A percentile compares a stretch with the other conserved stretches of the same genome.
phyloP scores from a whole-genome alignment of 2,113 vertebrate genomes.

The Crotalus tigris region DNA sequence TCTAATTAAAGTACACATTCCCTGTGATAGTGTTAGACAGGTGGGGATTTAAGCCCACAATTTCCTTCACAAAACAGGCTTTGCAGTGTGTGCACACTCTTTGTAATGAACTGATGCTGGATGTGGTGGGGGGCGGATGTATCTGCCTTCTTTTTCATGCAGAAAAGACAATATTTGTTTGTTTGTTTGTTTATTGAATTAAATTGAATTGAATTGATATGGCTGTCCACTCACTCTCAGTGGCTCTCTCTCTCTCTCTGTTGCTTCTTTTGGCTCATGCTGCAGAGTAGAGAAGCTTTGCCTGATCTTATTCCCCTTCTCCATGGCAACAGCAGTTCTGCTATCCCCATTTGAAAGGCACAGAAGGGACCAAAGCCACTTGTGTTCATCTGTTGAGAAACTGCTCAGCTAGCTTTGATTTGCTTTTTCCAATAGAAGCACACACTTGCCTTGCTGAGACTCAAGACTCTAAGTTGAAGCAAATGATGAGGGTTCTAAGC shows the following conservation, averaged over 20 bases:
- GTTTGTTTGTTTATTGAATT: not conserved
- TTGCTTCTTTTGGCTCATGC: not conserved
- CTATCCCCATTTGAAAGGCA: not conserved
- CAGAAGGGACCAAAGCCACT: not conserved
- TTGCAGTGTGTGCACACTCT: not conserved
- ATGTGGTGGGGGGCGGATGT: not conserved
- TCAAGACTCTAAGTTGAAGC: not conserved
- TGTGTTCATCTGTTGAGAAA: not conserved
- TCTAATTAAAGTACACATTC: not conserved
- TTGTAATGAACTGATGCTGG: not conserved
- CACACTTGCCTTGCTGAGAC: not conserved
- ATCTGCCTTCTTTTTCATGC: not conserved
- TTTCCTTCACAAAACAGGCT: not conserved
- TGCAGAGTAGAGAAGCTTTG: not conserved
- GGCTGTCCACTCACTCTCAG: not conserved
- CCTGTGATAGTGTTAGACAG: not conserved
- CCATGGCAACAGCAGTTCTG: not conserved
- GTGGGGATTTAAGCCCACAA: not conserved
- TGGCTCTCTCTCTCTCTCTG: not conserved
- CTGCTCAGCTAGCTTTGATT: not conserved
- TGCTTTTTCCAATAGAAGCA: not conserved
- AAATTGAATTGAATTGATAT: not conserved
- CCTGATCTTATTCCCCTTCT: not conserved
- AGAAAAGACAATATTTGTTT: not conserved
- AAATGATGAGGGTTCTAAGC: not conserved